phyloP scores from a whole-genome alignment of 2,888 invertebrate genomes.

The Euphydryas editha region DNA sequence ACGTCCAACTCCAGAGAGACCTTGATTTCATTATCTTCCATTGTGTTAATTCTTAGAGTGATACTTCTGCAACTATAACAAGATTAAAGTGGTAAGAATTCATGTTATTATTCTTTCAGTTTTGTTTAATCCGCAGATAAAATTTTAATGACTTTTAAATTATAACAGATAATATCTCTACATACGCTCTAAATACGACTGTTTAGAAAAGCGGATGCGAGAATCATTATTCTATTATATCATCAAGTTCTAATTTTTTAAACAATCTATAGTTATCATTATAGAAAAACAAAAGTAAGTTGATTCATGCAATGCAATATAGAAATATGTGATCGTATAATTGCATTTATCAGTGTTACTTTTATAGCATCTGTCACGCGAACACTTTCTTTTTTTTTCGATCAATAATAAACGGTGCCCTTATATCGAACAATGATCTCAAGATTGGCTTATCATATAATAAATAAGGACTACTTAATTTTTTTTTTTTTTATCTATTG shows the following conservation, averaged over 20 bases:
- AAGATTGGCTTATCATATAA: neutral
- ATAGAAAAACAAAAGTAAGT: constrained; percentile 18
- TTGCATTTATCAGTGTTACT: constrained; percentile 34
- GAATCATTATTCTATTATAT: constrained; percentile 13
- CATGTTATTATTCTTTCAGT: too few species aligned
- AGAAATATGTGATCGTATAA: constrained; percentile 33
- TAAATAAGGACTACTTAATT: neutral
- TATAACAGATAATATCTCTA: neutral
- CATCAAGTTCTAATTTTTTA: constrained; percentile 18
- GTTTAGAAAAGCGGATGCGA: constrained; percentile 14
- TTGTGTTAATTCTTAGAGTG: too few species aligned
- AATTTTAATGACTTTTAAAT: constrained; percentile 7
- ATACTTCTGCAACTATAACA: too few species aligned
- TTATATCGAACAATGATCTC: constrained; percentile 1
- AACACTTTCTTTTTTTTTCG: constrained; percentile 37
- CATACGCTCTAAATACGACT: neutral
- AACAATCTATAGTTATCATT: constrained; percentile 20
- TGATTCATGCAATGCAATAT: constrained; percentile 35
- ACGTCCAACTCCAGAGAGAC: neutral
- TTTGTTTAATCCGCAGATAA: neutral
- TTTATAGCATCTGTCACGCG: constrained; percentile 38
- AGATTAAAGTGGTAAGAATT: too few species aligned
- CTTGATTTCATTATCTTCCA: neutral
- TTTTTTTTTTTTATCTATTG: neutral
- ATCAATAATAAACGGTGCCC: constrained; percentile 11